These are phyloP conservation scores for Fragum sueziense DNA, from an alignment of 2,888 invertebrate genomes.

Conservation along the genomic window DNA sequence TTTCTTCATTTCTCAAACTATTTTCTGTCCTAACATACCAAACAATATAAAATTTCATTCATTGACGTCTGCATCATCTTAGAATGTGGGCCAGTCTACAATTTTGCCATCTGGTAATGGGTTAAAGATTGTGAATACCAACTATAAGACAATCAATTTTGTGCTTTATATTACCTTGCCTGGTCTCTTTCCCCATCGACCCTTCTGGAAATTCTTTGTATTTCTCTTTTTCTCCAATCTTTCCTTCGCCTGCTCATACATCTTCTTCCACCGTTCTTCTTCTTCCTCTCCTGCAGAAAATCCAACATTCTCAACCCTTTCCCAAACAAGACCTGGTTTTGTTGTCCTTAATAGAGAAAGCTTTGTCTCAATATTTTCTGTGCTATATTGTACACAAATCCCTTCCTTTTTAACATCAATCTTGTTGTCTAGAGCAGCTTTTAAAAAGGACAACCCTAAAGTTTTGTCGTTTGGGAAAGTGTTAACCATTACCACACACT, in stretches of 20 bases:
- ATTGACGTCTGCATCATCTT: background rate
- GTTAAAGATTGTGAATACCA: background rate
- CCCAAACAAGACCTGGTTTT: no score
- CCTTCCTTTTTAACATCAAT: background rate
- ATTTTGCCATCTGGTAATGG: background rate
- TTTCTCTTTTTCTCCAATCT: constrained; percentile 28
- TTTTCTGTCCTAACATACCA: no score
- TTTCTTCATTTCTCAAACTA: no score
- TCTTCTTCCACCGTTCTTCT: constrained; percentile 82
- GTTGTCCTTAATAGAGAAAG: no score
- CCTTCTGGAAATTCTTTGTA: constrained; percentile 11
- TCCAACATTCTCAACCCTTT: no score
- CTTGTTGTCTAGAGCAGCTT: background rate
- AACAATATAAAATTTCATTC: background rate
- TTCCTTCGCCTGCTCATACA: constrained; percentile 68
- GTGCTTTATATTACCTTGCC: constrained; percentile 7
- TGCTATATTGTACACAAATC: no score
- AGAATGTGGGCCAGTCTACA: background rate
- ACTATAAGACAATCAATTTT: no score
- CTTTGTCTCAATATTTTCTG: no score
- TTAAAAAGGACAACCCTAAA: no score
- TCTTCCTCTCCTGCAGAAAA: constrained; percentile 88
- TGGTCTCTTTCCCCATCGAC: constrained; percentile 25
- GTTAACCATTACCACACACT: no score
- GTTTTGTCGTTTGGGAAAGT: no score